Evolutionary conservation across 2,888 invertebrate species (phyloP).

Genomic region (Leptinotarsa peninsularis): DNA sequence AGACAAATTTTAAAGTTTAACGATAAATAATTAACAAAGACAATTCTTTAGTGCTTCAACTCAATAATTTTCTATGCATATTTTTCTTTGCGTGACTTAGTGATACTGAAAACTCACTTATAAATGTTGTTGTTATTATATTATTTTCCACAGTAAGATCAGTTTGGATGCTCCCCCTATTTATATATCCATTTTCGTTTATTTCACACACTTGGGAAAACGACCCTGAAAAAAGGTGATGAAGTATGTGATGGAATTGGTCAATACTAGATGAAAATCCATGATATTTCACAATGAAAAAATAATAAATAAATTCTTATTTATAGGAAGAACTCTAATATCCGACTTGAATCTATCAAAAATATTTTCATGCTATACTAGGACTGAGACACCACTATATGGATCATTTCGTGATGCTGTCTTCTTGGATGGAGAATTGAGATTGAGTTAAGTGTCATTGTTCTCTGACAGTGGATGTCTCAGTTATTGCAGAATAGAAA

Average conservation of each 20-base stretch:
- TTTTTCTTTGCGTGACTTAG: background rate
- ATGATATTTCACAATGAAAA: no score
- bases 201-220: slow-evolving; percentile 49
- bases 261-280: background rate
- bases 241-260: background rate
- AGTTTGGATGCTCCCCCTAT: slow-evolving; percentile 42
- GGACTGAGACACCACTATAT: no score
- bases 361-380: no score
- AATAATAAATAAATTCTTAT: no score
- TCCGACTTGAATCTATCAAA: no score
- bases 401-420: no score
- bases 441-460: no score
- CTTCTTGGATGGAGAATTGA: no score
- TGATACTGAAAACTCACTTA: slow-evolving; percentile 13
- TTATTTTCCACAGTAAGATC: slow-evolving; percentile 35
- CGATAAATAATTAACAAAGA: slow-evolving; percentile 10
- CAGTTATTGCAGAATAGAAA: no score
- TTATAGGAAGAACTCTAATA: no score
- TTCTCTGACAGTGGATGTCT: no score
- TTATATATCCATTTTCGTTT: slow-evolving; percentile 28
- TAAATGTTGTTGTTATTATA: slow-evolving; percentile 39
- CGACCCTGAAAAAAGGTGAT: slow-evolving; percentile 41
- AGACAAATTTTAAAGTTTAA: background rate
- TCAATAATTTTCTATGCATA: no score
- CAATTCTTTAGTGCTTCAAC: background rate